These are phyloP conservation scores for Drosophila mimica DNA, from an alignment of 2,888 invertebrate genomes.

Conservation along the genomic window DNA sequence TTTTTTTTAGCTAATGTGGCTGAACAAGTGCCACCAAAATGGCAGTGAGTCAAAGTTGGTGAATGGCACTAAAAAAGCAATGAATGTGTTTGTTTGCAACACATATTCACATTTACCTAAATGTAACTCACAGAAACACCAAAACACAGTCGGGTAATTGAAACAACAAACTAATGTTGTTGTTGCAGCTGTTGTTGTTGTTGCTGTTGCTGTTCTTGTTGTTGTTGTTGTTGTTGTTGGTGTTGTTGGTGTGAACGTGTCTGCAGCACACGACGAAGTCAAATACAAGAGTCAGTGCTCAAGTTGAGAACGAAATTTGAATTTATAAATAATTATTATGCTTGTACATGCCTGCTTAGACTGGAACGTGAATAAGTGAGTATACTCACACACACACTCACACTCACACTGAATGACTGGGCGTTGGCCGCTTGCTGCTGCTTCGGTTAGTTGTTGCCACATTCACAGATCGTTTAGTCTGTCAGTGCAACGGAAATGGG, in stretches of 20 bases:
- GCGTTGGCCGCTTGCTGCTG: slow-evolving; percentile 44
- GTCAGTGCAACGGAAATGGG: slow-evolving; percentile 59
- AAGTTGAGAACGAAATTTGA: slow-evolving; percentile 57
- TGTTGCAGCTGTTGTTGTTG: slow-evolving; percentile 16
- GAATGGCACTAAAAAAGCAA: slow-evolving; percentile 5
- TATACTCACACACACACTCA: slow-evolving; percentile 7
- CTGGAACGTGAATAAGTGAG: slow-evolving; percentile 38
- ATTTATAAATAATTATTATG: slow-evolving; percentile 61
- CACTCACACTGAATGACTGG: slow-evolving; percentile 26
- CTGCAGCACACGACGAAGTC: slow-evolving; percentile 37
- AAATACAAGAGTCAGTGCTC: slow-evolving; percentile 17
- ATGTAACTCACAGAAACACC: slow-evolving; percentile 9
- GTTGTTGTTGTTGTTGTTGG: slow-evolving; percentile 17
- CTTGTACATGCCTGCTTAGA: slow-evolving; percentile 23
- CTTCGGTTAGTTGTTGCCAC: slow-evolving; percentile 22
- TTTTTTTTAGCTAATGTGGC: background rate
- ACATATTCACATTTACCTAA: background rate
- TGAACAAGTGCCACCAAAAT: slow-evolving; percentile 12
- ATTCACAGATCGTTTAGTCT: slow-evolving; percentile 56
- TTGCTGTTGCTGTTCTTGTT: slow-evolving; percentile 21
- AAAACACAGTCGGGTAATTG: slow-evolving; percentile 37
- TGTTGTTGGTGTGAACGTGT: slow-evolving; percentile 49
- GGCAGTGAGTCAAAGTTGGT: slow-evolving; percentile 10
- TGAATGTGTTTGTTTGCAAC: background rate
- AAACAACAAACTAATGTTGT: slow-evolving; percentile 50